phyloP scores from a whole-genome alignment of 2,113 vertebrate genomes.

The Engystomops pustulosus region DNA sequence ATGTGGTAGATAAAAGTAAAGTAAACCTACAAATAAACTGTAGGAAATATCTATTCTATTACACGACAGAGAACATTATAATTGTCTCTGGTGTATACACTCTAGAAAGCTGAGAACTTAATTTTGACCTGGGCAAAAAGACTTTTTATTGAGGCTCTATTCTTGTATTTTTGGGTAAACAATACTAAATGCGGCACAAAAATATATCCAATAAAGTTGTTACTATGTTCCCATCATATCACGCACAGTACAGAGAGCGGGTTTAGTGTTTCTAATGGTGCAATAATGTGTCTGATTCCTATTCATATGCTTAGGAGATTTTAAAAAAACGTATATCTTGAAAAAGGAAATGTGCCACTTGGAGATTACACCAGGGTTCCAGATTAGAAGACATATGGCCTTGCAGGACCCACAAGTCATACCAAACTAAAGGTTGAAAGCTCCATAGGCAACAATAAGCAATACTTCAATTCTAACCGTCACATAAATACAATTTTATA shows the following conservation, averaged over 20 bases:
- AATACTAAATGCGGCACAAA: not conserved
- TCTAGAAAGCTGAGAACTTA: not conserved
- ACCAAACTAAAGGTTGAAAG: not conserved
- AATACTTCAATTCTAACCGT: not conserved
- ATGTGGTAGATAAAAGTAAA: constrained; percentile 9
- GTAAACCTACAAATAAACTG: constrained; percentile 6
- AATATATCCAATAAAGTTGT: not conserved
- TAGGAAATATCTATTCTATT: constrained; percentile 5
- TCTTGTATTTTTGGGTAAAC: not conserved
- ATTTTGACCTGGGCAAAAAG: not conserved
- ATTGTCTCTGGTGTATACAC: not conserved
- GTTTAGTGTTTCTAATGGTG: constrained; percentile 11
- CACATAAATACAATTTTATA: not conserved
- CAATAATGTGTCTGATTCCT: not conserved
- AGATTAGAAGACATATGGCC: not conserved
- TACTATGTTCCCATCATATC: not conserved
- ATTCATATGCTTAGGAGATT: not conserved
- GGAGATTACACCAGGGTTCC: not conserved
- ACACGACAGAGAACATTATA: not conserved
- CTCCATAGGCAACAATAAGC: not conserved
- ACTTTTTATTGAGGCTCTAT: not conserved
- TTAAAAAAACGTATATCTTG: not conserved
- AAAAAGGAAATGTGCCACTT: not conserved
- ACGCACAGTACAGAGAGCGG: not conserved
- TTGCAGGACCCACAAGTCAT: not conserved